Evolutionary conservation across 2,113 vertebrate genomes (phyloP).

Genomic region (Neogale vison): DNA sequence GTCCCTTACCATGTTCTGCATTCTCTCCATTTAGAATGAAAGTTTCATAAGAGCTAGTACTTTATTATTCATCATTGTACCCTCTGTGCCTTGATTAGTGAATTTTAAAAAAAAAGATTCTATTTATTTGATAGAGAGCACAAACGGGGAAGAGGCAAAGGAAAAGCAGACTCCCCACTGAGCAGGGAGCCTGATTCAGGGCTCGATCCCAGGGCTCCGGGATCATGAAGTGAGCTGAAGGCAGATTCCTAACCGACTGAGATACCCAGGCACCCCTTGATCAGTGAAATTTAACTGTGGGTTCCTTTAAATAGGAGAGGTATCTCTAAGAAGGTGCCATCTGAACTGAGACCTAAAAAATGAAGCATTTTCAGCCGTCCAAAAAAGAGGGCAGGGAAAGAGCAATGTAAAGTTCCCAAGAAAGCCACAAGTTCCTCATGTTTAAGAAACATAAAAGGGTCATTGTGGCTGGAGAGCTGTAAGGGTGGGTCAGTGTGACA

Average conservation of each 20-base stretch:
- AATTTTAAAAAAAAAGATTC: neutral
- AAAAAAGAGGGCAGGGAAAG: neutral
- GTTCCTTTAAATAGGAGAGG: constrained; percentile 16
- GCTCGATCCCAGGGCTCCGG: no score
- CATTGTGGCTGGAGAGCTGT: neutral
- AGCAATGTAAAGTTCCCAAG: neutral
- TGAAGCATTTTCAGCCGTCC: neutral
- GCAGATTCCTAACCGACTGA: no score
- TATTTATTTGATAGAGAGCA: no score
- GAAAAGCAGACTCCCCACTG: no score
- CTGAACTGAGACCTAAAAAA: neutral
- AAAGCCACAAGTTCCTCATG: neutral
- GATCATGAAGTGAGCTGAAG: no score
- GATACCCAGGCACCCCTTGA: neutral
- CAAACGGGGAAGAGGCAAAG: no score
- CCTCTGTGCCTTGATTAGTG: neutral
- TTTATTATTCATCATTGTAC: neutral
- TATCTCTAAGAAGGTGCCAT: neutral
- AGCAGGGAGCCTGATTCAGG: no score
- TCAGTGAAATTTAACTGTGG: neutral
- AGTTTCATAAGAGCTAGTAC: neutral
- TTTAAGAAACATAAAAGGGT: neutral
- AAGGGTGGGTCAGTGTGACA: neutral
- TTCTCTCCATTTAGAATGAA: neutral
- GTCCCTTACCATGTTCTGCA: neutral